phyloP scores from a whole-genome alignment of 1,140 invertebrate genomes.

The Pseudomyrmex pallidus region DNA sequence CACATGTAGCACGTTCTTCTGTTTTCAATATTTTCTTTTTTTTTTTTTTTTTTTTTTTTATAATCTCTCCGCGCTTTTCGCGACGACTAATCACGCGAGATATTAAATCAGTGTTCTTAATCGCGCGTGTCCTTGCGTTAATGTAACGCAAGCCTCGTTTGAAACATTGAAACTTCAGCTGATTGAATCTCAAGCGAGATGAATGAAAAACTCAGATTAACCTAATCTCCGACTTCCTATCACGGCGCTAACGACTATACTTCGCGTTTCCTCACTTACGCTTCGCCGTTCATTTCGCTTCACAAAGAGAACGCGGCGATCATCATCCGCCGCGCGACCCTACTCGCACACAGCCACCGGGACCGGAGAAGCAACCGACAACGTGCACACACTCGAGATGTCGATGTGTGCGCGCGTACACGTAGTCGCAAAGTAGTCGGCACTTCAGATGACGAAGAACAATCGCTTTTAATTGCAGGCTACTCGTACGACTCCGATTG shows the following conservation, averaged over 20 bases:
- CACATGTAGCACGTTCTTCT: background rate
- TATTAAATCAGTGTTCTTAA: conserved; percentile 25
- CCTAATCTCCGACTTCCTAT: conserved; percentile 24
- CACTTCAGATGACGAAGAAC: conserved; percentile 45
- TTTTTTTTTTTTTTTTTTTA: too few relatives aligned
- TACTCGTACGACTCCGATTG: conserved; percentile 97
- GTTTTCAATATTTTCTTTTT: too few relatives aligned
- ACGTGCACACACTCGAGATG: background rate
- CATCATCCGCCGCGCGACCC: conserved; percentile 13
- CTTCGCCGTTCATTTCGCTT: conserved; percentile 21
- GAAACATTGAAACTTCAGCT: background rate
- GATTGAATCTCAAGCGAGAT: conserved; percentile 20
- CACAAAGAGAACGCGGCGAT: background rate
- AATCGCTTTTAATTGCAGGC: conserved; percentile 87
- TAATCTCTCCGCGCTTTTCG: background rate
- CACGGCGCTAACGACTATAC: conserved; percentile 18
- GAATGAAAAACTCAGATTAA: background rate
- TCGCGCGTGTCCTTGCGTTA: background rate
- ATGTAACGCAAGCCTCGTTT: background rate
- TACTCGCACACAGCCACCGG: too few relatives aligned
- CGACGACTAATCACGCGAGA: background rate
- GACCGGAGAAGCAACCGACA: too few relatives aligned
- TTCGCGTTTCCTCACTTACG: conserved; percentile 14
- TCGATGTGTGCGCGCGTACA: background rate
- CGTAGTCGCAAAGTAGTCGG: background rate